Base-by-base conservation (phyloP, 1,140 invertebrate genomes). In the Homalodisca vitripennis region DNA sequence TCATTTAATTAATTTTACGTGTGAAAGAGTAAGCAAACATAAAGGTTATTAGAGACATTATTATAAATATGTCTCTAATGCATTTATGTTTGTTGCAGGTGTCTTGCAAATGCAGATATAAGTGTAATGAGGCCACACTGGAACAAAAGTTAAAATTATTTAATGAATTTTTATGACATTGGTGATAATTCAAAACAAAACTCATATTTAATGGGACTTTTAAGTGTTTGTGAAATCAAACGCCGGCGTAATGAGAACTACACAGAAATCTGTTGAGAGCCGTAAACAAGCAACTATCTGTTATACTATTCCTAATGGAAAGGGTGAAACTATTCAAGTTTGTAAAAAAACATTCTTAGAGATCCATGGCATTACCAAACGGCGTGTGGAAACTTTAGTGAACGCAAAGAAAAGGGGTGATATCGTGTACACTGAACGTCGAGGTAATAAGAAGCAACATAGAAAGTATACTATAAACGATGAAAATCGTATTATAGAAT, bases 401-500 rank as follows among this genome's bases (percentile, higher is more conserved):
- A 66, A 66, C 32, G 64, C 64, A n/a, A 65, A 65, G 32, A 65
- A 65, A 26, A 14, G 12, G 17, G 63, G 63, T 65, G 63, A 65
- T 65, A 22, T 30, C 32, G 27, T 27, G 30, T 65, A 65, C 41
- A 34, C 32, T 13, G 63, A 65, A 65, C 63, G 63, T n/a, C 30
- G 63, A 34, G 63, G 63, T n/a, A 65, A 65, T 65, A 65, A 65
- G 27, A 65, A n/a, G 13, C n/a, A 65, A 65, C n/a, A 65, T n/a
- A 65, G 63, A 46, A 65, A 46, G 31, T 65, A 65, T 65, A 32
- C 31, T 65, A 22, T 17, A 22, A 30, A 65, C 17, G 63, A 65
- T 34, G 41, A 41, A 41, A n/a, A n/a, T 13, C 63, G 27, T 65
- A 34, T 65, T 65, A 30, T 65, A 26, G 29, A 67, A 1, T 46